A percentile compares a stretch with the other conserved stretches of the same genome.
These are phyloP conservation scores for Capreolus pygargus DNA, from an alignment of 2,113 vertebrate genomes.

Conservation along the genomic window DNA sequence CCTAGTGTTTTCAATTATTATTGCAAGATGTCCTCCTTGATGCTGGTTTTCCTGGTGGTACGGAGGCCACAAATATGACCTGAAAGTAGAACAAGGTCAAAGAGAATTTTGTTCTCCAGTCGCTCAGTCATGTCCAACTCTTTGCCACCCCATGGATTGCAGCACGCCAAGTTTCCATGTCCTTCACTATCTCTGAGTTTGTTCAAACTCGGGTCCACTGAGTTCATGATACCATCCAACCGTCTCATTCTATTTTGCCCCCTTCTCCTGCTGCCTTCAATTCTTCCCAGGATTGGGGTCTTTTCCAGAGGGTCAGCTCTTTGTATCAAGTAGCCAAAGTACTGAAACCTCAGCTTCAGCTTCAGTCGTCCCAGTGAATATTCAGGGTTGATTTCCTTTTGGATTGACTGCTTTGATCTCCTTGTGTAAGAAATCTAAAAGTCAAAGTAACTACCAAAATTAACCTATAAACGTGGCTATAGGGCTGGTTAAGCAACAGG, in stretches of 20 bases:
- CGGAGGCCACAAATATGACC: background rate
- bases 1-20: background rate
- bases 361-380: background rate
- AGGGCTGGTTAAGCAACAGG: background rate
- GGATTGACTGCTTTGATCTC: background rate
- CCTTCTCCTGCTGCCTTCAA: background rate
- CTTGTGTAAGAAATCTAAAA: background rate
- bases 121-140: background rate
- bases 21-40: background rate
- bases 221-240: background rate
- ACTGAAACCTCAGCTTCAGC: background rate
- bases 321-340: background rate
- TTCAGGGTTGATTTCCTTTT: background rate
- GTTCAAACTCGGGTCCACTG: background rate
- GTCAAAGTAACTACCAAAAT: background rate
- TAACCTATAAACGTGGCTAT: background rate
- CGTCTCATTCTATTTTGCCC: background rate
- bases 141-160: background rate
- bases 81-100: background rate
- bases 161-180: background rate
- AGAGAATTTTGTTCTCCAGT: background rate
- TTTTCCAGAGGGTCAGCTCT: background rate
- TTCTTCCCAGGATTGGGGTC: fast-evolving
- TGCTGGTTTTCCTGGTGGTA: background rate
- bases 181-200: background rate